Evolutionary conservation across 2,113 vertebrate genomes (phyloP), one percentile per base, ranked within the genome.

Genomic region (Vulpes lagopus): DNA sequence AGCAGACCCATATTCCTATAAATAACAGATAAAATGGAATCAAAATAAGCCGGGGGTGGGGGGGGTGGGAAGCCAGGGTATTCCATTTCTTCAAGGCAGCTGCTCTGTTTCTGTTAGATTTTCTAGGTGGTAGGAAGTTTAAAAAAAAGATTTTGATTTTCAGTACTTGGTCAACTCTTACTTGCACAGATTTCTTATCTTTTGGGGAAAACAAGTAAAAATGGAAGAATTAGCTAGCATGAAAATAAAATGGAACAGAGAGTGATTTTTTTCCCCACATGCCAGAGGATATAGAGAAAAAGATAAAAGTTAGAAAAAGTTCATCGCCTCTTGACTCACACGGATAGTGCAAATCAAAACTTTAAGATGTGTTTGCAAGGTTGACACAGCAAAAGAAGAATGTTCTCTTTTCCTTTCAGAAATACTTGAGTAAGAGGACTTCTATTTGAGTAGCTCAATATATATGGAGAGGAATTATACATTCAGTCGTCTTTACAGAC

Each of bases 231-330:
- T 91, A 62, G 5, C 25, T 86, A 65, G 25, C 25, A 86, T 55
- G 27, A 97, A 94, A 94, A 97, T 94, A 93, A 86, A 96, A 94
- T 81, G 38, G 20, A 97, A 94, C 19, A 60, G 14, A 95, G 67
- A 91, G 25, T 69, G n/a, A 57, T 38, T 59, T 86, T 73, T 73
- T 89, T 74, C 8, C 35, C 80, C 16, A 64, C 49, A 19, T 78
- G 51, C 62, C 20, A 30, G 65, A 93, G 65, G 49, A 55, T 81
- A 92, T 8, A 94, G 43, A 94, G 35, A 82, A 96, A 82, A 82
- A 96, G n/a, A 38, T n/a, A 73, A 78, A 81, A 81, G 35, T 60
- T 78, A 83, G 65, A 80, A 62, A 59, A 87, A 55, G 22, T 71
- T 94, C 23, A 88, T 88, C 49, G 81, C 30, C 84, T 96, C 67